Conservation (phyloP, 2,888 invertebrate species). For the Drosophila greeni region DNA sequence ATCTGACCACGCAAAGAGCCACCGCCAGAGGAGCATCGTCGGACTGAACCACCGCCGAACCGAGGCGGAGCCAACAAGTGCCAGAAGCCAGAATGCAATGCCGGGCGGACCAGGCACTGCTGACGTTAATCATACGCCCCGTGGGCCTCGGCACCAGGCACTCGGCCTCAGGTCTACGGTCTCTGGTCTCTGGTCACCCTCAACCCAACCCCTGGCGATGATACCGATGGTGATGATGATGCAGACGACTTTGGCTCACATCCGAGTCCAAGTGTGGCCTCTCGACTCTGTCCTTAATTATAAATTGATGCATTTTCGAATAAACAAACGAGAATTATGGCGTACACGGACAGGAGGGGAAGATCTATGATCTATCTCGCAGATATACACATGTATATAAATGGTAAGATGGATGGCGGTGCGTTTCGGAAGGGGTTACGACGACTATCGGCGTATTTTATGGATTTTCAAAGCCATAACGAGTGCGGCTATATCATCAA, state of each 20-base stretch:
- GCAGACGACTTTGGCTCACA: constrained; percentile 59
- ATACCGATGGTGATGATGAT: constrained; percentile 32
- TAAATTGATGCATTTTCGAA: constrained; percentile 61
- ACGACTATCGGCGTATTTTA: constrained; percentile 14
- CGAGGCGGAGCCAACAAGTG: constrained; percentile 59
- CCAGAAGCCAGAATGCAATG: constrained; percentile 44
- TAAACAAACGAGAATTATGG: constrained; percentile 52
- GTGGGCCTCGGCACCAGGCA: constrained; percentile 39
- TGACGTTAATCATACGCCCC: constrained; percentile 73
- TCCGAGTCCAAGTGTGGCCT: constrained; percentile 46
- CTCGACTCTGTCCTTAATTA: constrained; percentile 70
- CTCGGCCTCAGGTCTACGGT: background rate
- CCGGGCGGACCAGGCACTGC: constrained; percentile 26
- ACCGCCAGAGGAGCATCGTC: constrained; percentile 1
- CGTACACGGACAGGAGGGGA: constrained; percentile 18
- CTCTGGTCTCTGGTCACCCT: constrained; percentile 17
- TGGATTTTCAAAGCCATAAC: constrained; percentile 18
- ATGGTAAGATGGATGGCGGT: constrained; percentile 24
- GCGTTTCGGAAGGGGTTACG: constrained; percentile 13
- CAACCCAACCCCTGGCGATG: constrained; percentile 17
- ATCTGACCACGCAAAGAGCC: constrained; percentile 50
- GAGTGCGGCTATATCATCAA: constrained; percentile 6
- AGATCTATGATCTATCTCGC: constrained; percentile 27
- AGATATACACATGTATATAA: background rate
- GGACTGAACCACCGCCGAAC: constrained; percentile 10